Evolutionary conservation across 2,113 vertebrate species (phyloP).

Genomic region (Urocolius indicus): DNA sequence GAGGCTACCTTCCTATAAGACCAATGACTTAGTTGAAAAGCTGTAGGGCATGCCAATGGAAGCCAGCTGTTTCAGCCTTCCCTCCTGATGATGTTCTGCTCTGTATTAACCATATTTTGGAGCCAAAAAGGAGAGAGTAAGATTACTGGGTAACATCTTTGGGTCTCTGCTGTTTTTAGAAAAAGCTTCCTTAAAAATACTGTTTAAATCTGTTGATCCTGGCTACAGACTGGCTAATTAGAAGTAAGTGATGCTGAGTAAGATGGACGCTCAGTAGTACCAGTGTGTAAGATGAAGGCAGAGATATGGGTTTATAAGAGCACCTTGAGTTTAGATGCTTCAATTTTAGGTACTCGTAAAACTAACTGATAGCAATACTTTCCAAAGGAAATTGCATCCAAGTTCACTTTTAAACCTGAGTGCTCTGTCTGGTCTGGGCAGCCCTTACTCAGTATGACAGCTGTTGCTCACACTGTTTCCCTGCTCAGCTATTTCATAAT

Average conservation of each 20-base stretch:
- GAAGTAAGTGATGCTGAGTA: background rate
- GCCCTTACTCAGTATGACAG: accelerated
- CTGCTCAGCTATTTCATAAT: background rate
- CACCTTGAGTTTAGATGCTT: background rate
- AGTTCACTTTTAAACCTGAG: background rate
- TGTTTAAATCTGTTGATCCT: background rate
- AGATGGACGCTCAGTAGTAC: background rate
- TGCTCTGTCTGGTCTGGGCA: background rate
- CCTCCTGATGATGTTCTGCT: background rate
- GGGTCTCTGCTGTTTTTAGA: background rate
- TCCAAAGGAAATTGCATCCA: background rate
- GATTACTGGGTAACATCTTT: background rate
- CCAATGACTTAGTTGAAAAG: background rate
- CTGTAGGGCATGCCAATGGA: background rate
- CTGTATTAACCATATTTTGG: background rate
- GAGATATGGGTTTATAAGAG: background rate
- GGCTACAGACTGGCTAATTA: background rate
- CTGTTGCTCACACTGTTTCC: background rate
- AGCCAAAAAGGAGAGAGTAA: background rate
- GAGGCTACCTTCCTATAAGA: background rate
- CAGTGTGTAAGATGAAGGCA: background rate
- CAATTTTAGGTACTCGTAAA: background rate
- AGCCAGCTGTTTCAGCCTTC: background rate
- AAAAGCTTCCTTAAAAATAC: background rate
- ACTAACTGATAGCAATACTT: background rate